A percentile compares a stretch with the other conserved stretches of the same genome.
phyloP scores from a whole-genome alignment of 2,888 invertebrate species.

The Strigamia transsilvanica region DNA sequence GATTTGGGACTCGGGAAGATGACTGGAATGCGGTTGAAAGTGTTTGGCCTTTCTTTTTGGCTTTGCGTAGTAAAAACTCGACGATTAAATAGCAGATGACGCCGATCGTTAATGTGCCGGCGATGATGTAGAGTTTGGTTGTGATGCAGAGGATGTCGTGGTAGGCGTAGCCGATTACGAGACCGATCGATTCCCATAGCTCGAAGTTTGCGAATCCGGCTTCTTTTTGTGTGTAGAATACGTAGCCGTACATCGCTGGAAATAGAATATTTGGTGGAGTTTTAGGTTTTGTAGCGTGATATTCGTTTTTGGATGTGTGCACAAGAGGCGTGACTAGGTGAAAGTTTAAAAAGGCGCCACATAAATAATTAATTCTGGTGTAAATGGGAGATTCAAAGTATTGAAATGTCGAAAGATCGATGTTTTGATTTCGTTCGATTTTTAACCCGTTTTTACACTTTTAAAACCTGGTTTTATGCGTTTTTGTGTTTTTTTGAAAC shows the following conservation, averaged over 20 bases:
- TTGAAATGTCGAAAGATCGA: no score
- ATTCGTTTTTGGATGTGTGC: no score
- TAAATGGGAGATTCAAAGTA: no score
- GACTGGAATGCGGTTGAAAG: neutral
- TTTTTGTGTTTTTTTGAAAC: no score
- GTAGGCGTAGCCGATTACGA: conserved; percentile 88
- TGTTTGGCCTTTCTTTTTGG: neutral
- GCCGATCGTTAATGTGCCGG: conserved; percentile 77
- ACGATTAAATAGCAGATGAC: conserved; percentile 72
- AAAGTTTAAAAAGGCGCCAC: no score
- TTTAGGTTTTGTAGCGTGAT: no score
- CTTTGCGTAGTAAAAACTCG: conserved; percentile 52
- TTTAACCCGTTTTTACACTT: no score
- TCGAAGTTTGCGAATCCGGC: conserved; percentile 91
- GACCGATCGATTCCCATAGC: conserved; percentile 88
- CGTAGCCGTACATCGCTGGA: conserved; percentile 83
- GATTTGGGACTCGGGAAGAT: no score
- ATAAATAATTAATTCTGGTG: neutral
- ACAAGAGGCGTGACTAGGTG: no score
- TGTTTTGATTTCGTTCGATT: no score
- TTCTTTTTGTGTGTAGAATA: conserved; percentile 88
- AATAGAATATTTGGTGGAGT: no score
- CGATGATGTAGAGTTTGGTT: conserved; percentile 85
- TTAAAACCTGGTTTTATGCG: no score
- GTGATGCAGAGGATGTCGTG: conserved; percentile 84